Percentiles rank a stretch among this genome's conserved stretches.
phyloP scores from a whole-genome alignment of 2,888 invertebrate species.

The Eumacrocentrus americanus region DNA sequence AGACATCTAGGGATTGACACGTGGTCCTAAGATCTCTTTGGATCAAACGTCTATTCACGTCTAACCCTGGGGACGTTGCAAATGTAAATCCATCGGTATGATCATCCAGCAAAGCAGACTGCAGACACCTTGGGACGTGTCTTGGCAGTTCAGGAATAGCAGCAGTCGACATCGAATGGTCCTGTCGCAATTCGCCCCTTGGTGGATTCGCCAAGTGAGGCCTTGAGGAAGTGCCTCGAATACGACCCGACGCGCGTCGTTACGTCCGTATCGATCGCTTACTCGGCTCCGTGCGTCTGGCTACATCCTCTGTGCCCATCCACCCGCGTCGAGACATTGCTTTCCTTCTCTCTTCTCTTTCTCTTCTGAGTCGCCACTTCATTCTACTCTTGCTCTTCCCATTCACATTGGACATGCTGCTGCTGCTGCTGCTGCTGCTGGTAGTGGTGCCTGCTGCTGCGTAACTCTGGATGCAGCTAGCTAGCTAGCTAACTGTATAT shows the following conservation, averaged over 20 bases:
- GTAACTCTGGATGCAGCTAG: background rate
- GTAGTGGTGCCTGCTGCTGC: background rate
- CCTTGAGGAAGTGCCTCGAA: constrained; percentile 12
- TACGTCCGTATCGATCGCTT: constrained; percentile 29
- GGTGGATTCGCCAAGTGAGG: background rate
- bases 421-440: constrained; percentile 18
- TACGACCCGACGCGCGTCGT: constrained; percentile 27
- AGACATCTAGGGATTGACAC: background rate
- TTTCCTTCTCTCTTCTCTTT: constrained; percentile 15
- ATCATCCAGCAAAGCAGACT: background rate
- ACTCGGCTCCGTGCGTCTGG: constrained; percentile 26
- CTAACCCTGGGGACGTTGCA: background rate
- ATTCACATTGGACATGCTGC: constrained; percentile 28
- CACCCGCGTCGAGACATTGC: constrained; percentile 15
- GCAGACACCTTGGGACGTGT: background rate
- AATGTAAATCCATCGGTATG: background rate
- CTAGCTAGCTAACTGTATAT: background rate
- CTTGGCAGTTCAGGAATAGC: background rate
- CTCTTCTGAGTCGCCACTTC: background rate
- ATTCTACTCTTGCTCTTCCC: constrained; percentile 23
- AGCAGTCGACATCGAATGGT: background rate
- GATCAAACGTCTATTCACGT: background rate
- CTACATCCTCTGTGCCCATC: constrained; percentile 22
- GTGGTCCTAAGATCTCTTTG: background rate
- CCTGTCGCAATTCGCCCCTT: background rate